A percentile compares a stretch with the other conserved stretches of the same genome.
Evolutionary conservation across 2,113 vertebrate genomes (phyloP).

Genomic region (Nothocercus nigrocapillus): DNA sequence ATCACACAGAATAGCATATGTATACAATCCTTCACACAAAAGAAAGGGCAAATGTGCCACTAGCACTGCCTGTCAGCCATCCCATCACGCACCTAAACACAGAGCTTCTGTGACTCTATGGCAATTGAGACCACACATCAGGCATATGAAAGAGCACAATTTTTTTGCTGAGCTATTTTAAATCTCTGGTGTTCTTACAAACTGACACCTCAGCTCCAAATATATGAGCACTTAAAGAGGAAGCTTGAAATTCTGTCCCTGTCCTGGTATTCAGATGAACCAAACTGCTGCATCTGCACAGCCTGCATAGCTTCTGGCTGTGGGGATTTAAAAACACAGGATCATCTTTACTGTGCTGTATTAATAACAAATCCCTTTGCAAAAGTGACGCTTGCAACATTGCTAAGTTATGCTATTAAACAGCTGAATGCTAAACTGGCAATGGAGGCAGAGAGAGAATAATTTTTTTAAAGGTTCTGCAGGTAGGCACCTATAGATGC

Average conservation of each 20-base stretch:
- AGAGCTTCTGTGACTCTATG: accelerated
- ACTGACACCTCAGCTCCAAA: not conserved
- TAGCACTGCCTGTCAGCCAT: not conserved
- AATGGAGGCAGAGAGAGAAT: not conserved
- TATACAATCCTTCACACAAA: not conserved
- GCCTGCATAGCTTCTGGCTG: not conserved
- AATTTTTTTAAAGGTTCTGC: not conserved
- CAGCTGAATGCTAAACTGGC: not conserved
- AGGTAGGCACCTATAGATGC: not conserved
- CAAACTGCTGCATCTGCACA: not conserved
- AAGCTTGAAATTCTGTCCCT: not conserved
- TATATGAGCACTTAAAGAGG: not conserved
- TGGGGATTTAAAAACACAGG: not conserved
- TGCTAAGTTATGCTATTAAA: not conserved
- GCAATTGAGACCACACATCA: not conserved
- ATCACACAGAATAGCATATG: not conserved
- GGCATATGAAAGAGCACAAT: not conserved
- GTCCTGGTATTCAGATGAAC: accelerated
- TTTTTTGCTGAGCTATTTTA: not conserved
- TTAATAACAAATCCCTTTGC: not conserved
- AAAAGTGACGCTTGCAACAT: not conserved
- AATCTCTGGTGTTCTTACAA: not conserved
- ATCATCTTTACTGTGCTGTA: not conserved
- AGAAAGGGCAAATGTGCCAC: not conserved
- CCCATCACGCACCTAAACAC: not conserved